Percentiles rank a stretch among this genome's conserved stretches.
These are phyloP conservation scores for Tryphoninae sp. DNA, from an alignment of 2,888 invertebrate genomes.

Conservation along the genomic window DNA sequence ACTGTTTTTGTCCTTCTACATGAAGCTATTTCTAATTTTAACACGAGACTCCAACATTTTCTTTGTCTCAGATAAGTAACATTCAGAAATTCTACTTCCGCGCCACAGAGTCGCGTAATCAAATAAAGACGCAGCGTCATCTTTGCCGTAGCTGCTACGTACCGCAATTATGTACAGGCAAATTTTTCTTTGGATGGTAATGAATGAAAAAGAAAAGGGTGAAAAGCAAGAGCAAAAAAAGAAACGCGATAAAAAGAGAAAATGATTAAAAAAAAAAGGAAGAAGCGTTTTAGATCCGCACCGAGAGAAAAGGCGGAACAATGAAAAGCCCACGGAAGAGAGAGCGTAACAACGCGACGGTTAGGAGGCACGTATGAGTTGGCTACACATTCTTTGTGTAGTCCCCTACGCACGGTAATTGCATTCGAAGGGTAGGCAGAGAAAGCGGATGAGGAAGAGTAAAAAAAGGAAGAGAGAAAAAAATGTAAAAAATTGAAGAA, in stretches of 20 bases:
- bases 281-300: constrained; percentile 51
- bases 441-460: constrained; percentile 60
- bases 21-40: background rate
- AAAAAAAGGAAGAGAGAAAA: constrained; percentile 49
- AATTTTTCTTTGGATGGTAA: constrained; percentile 46
- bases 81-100: no score
- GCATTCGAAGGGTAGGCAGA: constrained; percentile 64
- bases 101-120: constrained; percentile 3
- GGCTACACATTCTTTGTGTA: constrained; percentile 62
- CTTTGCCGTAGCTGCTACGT: background rate
- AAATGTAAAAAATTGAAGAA: constrained; percentile 48
- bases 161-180: constrained; percentile 17
- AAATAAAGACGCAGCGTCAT: background rate
- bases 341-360: constrained; percentile 54
- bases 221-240: constrained; percentile 16
- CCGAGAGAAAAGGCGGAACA: constrained; percentile 56
- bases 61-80: no score
- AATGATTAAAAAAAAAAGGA: constrained; percentile 28
- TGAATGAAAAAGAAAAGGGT: constrained; percentile 29
- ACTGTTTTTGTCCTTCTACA: no score
- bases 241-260: constrained; percentile 19
- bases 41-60: constrained; percentile 6
- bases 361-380: constrained; percentile 58
- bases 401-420: constrained; percentile 61
- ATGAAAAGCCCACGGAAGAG: constrained; percentile 54